Evolutionary conservation across 2,888 invertebrate species (phyloP), one percentile per base, ranked within the genome.

Genomic region (Drosophila bunnanda): DNA sequence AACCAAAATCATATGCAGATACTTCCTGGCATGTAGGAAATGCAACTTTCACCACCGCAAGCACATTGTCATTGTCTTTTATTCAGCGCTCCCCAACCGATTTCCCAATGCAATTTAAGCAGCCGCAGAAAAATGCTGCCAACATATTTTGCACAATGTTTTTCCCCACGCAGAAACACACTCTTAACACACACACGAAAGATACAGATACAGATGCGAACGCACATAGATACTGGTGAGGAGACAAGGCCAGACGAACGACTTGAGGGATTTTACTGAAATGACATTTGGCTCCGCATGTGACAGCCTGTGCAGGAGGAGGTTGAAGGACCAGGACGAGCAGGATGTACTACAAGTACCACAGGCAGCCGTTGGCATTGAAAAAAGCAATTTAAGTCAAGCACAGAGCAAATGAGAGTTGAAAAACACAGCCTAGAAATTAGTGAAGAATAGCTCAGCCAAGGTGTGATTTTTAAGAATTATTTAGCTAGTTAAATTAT

Each of bases 271-370:
- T 84, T 91, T 86, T 88, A 79, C 83, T 86, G 87, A 91, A 91
- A 91, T 91, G 90, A 91, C 91, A 91, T 90, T 89, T 91, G 90
- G 89, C 88, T 89, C 90, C 80, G 84, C 80, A 89, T 90, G 89
- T 85, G 83, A 76, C 80, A 85, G 75, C 17, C 62, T 64, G 85
- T 78, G 79, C 28, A 32, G 32, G 72, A 70, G 64, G 66, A 53
- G 65, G 56, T 54, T 17, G 50, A 46, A 46, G 56, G 25, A 25
- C 4, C 25, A 25, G 25, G 38, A 38, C 38, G 53, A 65, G 39
- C 50, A 59, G 46, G 59, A 38, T 56, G 36, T 38, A 53, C 71
- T 60, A 30, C 66, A 74, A 77, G 68, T 30, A 67, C 68, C 65
- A 64, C 60, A 70, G 79, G 79, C 62, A 71, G 75, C 77, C 77